These are phyloP conservation scores for Tachycineta bicolor DNA, from an alignment of 2,113 vertebrate species.

Conservation along the genomic window DNA sequence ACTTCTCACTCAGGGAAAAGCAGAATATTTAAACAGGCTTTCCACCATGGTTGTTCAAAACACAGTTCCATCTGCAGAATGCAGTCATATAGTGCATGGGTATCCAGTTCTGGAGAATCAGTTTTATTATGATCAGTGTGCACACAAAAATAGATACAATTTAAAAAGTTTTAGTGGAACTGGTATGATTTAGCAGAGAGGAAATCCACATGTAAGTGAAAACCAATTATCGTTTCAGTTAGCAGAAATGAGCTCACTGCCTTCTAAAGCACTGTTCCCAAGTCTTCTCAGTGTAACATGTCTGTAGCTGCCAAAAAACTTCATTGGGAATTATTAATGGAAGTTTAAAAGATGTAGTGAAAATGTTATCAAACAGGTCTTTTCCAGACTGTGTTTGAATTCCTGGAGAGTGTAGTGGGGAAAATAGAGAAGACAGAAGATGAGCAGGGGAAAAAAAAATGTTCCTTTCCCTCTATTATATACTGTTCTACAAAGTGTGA, in stretches of 20 bases:
- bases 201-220: background rate
- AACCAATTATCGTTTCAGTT: background rate
- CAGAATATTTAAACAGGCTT: background rate
- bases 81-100: accelerated
- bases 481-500: background rate
- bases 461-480: background rate
- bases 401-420: background rate
- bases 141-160: background rate
- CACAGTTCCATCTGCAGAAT: background rate
- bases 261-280: background rate
- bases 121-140: background rate
- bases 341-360: background rate
- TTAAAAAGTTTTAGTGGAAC: background rate
- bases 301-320: background rate
- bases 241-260: background rate
- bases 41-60: background rate
- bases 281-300: background rate
- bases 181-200: background rate
- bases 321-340: background rate
- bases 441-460: background rate
- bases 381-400: background rate
- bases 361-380: background rate
- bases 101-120: background rate
- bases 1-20: background rate
- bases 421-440: background rate